Conservation (phyloP, 1,140 invertebrate genomes). For the Lamellibrachia luymesi region DNA sequence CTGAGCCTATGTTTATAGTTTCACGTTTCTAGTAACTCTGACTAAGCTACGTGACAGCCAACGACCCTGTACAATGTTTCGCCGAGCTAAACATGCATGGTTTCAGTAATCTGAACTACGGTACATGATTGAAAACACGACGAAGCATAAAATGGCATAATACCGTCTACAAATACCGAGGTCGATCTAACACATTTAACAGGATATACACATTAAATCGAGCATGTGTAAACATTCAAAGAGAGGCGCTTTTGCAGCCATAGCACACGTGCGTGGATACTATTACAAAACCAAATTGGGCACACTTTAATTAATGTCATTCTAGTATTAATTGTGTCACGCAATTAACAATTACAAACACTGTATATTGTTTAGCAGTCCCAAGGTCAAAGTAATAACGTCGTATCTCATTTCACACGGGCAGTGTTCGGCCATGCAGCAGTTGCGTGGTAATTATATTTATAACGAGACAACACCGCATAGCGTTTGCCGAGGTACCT, state of each 20-base stretch:
- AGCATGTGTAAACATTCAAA: too few relatives aligned
- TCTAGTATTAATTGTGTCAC: too few relatives aligned
- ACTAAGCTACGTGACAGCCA: constrained; percentile 68
- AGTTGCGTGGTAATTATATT: neutral
- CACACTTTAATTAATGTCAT: neutral
- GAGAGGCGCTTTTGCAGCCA: neutral
- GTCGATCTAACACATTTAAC: neutral
- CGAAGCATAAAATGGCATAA: neutral
- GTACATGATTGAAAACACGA: neutral
- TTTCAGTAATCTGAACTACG: constrained; percentile 39
- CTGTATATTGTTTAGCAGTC: too few relatives aligned
- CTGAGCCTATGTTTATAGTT: neutral
- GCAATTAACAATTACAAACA: too few relatives aligned
- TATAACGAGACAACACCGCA: neutral
- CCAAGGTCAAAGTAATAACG: too few relatives aligned
- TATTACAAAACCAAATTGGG: neutral
- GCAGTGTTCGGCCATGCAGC: neutral
- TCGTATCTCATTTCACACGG: neutral
- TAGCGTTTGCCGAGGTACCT: neutral
- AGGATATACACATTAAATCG: neutral
- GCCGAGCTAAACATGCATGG: constrained; percentile 58
- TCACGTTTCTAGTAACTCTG: neutral
- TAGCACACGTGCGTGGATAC: neutral
- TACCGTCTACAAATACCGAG: neutral
- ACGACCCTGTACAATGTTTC: neutral